Evolutionary conservation across 2,113 vertebrate species (phyloP).

Genomic region (Lepisosteus osseus): DNA sequence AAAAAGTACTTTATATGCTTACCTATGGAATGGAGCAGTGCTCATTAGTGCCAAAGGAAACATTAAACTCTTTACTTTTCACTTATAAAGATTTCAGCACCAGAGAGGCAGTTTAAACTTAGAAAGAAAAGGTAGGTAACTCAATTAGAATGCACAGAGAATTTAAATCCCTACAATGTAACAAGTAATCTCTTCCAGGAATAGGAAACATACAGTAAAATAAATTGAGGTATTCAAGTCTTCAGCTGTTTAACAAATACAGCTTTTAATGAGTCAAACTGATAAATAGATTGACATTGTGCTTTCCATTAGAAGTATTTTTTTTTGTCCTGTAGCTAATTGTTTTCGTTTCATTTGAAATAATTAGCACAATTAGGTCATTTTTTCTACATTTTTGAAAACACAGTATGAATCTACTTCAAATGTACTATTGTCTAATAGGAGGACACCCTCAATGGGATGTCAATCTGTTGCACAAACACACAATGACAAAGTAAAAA

Average conservation of each 20-base stretch:
- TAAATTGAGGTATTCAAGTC: not conserved
- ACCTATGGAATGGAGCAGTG: no score
- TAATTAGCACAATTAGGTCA: not conserved
- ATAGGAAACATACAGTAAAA: not conserved
- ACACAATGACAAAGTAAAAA: no score
- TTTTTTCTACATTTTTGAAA: no score
- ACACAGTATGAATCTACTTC: no score
- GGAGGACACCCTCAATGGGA: no score
- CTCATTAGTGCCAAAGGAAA: no score
- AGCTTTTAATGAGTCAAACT: not conserved
- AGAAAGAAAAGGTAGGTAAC: not conserved
- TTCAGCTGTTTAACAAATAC: not conserved
- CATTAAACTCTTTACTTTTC: no score
- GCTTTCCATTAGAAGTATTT: not conserved
- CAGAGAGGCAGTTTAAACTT: not conserved
- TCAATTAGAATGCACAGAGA: conserved; percentile 6
- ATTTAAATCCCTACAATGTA: not conserved
- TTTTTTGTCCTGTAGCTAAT: not conserved
- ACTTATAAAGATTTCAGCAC: not conserved
- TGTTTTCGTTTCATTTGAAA: not conserved
- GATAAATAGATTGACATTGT: not conserved
- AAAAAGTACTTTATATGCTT: no score
- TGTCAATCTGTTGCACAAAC: no score
- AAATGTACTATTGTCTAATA: no score
- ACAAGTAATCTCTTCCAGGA: not conserved